Conservation (phyloP, 2,113 vertebrate species). For the Chloropsis cyanopogon region DNA sequence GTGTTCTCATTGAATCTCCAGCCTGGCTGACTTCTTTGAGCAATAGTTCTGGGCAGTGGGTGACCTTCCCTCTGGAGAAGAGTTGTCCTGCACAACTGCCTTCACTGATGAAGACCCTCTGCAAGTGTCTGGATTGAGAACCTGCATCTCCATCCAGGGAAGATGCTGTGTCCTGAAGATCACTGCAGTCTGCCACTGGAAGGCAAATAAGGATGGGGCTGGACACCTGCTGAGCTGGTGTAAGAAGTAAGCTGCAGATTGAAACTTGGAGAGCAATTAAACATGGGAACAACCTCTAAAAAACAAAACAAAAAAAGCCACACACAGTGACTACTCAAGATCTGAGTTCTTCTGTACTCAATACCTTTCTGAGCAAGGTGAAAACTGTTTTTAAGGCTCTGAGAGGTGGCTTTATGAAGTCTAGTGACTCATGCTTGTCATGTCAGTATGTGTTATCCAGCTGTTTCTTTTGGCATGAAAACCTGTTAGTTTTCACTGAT, state of each 20-base stretch:
- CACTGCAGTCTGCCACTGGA: neutral
- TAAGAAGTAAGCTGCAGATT: neutral
- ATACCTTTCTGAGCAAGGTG: neutral
- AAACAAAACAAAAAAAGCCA: neutral
- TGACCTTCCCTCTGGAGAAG: neutral
- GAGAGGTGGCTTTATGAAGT: neutral
- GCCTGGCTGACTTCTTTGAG: neutral
- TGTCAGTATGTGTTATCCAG: neutral
- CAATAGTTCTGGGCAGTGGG: fast-evolving
- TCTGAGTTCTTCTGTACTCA: neutral
- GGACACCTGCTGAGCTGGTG: neutral
- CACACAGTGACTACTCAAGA: neutral
- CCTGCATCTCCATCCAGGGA: neutral
- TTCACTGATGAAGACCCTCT: neutral
- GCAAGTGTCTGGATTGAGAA: neutral
- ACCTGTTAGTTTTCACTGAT: constrained; percentile 12
- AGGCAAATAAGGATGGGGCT: neutral
- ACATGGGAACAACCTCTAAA: neutral
- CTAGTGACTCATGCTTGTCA: neutral
- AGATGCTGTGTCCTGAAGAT: neutral
- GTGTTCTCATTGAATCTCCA: neutral
- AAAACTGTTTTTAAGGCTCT: neutral
- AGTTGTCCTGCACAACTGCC: neutral
- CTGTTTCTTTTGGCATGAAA: constrained; percentile 26
- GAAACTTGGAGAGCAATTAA: neutral